These are phyloP conservation scores for Myotis planiceps DNA, from an alignment of 2,797 vertebrate species.

Conservation along the genomic window DNA sequence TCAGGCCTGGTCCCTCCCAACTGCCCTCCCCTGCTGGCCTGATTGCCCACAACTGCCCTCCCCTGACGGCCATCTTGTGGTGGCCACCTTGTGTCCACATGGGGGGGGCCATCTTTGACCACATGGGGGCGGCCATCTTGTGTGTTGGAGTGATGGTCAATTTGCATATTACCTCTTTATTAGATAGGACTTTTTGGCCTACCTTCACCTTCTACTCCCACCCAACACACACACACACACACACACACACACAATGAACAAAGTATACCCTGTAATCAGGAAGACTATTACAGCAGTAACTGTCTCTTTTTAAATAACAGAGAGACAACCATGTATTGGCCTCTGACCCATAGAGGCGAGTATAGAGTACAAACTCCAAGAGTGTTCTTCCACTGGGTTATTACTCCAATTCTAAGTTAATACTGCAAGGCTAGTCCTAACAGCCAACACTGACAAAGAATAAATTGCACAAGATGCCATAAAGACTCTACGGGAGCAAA, in stretches of 20 bases:
- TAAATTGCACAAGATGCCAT: slow-evolving; percentile 13
- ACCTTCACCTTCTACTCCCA: not conserved
- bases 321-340: slow-evolving; percentile 16
- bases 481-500: slow-evolving; percentile 1
- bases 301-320: slow-evolving; percentile 43
- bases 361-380: not conserved
- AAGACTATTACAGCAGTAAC: not conserved
- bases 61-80: too few species aligned
- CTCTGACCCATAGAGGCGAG: not conserved
- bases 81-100: too few species aligned
- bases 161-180: too few species aligned
- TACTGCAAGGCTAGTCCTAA: not conserved
- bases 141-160: too few species aligned
- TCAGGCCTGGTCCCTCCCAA: too few species aligned
- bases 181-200: not conserved
- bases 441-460: not conserved
- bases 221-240: not conserved
- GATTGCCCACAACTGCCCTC: too few species aligned
- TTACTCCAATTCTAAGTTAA: slow-evolving; percentile 18
- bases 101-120: too few species aligned
- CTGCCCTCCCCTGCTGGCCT: too few species aligned
- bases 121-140: too few species aligned
- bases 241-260: not conserved
- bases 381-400: not conserved
- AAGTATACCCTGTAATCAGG: not conserved